These are phyloP conservation scores for Stegophylla sp. DNA, from an alignment of 2,888 invertebrate genomes.

Conservation along the genomic window DNA sequence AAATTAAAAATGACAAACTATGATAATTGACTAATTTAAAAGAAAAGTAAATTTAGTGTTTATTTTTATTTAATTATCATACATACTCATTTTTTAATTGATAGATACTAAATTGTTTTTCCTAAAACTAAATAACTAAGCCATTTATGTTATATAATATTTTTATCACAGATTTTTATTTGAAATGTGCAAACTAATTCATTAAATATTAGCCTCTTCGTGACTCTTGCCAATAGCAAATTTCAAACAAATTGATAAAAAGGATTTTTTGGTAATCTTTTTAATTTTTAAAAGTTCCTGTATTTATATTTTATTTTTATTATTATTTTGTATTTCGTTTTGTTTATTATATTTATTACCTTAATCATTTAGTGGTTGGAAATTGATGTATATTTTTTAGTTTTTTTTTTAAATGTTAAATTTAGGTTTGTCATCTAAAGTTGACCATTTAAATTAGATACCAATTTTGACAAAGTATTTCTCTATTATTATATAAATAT, in stretches of 20 bases:
- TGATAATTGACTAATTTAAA: not conserved
- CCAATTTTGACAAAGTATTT: constrained; percentile 32
- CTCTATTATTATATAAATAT: constrained; percentile 45
- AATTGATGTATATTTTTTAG: constrained; percentile 18
- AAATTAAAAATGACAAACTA: constrained; percentile 10
- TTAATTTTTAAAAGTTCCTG: constrained; percentile 55
- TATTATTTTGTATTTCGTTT: constrained; percentile 49
- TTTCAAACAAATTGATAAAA: constrained; percentile 22
- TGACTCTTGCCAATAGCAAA: constrained; percentile 38
- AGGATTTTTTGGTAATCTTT: not conserved
- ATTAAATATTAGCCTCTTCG: constrained; percentile 10
- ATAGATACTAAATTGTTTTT: not conserved
- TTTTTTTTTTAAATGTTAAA: not conserved
- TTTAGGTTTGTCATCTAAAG: not conserved
- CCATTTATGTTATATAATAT: not conserved
- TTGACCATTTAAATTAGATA: constrained; percentile 15
- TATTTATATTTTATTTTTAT: constrained; percentile 38
- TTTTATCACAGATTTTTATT: not conserved
- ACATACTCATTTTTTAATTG: not conserved
- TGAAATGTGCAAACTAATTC: not conserved
- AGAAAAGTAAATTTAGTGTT: not conserved
- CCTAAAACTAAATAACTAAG: not conserved
- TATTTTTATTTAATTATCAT: not conserved
- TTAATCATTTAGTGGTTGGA: not conserved
- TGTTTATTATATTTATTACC: constrained; percentile 21